A percentile compares a stretch with the other conserved stretches of the same genome.
Evolutionary conservation across 2,113 vertebrate genomes (phyloP).

Genomic region (Salvelinus alpinus): DNA sequence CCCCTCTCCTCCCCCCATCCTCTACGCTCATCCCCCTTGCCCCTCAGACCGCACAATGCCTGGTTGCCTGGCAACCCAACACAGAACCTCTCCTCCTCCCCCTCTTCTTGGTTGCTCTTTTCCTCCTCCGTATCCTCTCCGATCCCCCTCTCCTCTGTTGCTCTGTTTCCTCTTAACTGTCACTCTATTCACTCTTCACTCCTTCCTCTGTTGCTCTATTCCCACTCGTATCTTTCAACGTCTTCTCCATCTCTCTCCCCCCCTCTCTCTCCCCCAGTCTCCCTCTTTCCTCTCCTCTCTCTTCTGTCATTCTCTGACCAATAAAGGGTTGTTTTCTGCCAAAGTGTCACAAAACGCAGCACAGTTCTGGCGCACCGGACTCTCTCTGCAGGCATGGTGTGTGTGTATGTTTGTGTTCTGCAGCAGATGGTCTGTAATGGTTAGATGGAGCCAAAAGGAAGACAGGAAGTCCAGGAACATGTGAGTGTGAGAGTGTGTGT

Average conservation of each 20-base stretch:
- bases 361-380: conserved; percentile 1
- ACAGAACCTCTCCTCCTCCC: conserved; percentile 43
- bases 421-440: conserved; percentile 40
- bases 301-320: conserved; percentile 6
- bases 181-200: neutral
- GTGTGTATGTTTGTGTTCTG: neutral
- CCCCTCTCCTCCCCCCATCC: neutral
- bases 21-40: neutral
- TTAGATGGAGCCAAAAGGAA: conserved; percentile 16
- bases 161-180: conserved; percentile 38
- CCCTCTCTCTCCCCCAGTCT: conserved; percentile 6
- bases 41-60: conserved; percentile 39
- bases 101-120: conserved; percentile 23
- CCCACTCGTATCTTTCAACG: conserved; percentile 3
- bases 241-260: conserved; percentile 4
- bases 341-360: conserved; percentile 2
- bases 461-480: conserved; percentile 9
- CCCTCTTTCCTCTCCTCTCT: neutral
- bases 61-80: conserved; percentile 69
- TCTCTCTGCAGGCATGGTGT: neutral
- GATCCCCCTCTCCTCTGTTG: conserved; percentile 20
- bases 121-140: conserved; percentile 2
- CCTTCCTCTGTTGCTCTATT: neutral
- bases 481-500: conserved; percentile 1
- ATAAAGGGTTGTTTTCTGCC: conserved; percentile 25